phyloP scores from a whole-genome alignment of 2,888 invertebrate genomes.

The Orthosia incerta region DNA sequence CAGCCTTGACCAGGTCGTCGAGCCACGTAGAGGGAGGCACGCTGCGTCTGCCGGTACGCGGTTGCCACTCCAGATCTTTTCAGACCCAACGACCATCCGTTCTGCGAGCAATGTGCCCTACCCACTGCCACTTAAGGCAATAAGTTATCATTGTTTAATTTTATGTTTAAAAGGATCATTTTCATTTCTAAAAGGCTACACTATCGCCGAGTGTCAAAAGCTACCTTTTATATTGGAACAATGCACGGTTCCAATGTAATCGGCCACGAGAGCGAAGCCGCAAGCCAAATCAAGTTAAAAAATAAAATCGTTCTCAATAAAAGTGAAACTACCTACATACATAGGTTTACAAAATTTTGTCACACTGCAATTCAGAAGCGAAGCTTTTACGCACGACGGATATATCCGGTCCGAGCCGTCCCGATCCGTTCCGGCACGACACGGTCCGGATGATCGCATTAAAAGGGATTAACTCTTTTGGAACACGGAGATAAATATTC shows the following conservation, averaged over 20 bases:
- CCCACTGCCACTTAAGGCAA: no score
- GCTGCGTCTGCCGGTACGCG: no score
- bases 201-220: not conserved
- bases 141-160: no score
- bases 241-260: no score
- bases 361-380: conserved; percentile 15
- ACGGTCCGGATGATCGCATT: conserved; percentile 43
- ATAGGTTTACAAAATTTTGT: conserved; percentile 18
- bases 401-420: conserved; percentile 38
- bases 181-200: not conserved
- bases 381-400: conserved; percentile 54
- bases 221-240: not conserved
- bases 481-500: conserved; percentile 24
- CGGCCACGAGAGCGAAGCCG: no score
- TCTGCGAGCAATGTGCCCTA: no score
- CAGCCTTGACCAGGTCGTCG: no score
- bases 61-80: no score
- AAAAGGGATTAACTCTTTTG: conserved; percentile 50
- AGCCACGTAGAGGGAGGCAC: no score
- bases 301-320: not conserved
- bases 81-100: no score
- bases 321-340: not conserved
- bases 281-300: not conserved
- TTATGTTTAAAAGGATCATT: no score
- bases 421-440: conserved; percentile 19